phyloP scores from a whole-genome alignment of 2,797 vertebrate genomes.

The Molossus alvarezi region DNA sequence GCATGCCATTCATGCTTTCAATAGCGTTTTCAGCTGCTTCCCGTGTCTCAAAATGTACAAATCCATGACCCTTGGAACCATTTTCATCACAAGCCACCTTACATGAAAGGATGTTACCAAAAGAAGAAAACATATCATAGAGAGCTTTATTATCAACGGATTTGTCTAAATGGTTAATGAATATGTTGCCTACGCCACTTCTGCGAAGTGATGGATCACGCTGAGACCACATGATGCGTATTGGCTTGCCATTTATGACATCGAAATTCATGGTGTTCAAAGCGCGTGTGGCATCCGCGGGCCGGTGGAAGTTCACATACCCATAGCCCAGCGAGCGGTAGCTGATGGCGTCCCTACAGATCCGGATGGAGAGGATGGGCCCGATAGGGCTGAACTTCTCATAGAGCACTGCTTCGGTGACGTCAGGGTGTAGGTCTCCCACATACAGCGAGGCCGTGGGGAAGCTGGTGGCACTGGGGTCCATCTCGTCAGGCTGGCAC shows the following conservation, averaged over 20 bases:
- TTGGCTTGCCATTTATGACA: slow-evolving; percentile 98
- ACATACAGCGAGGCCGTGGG: slow-evolving; percentile 96
- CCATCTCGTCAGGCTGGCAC: slow-evolving; percentile 92
- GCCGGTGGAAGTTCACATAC: slow-evolving; percentile 97
- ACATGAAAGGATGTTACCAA: slow-evolving; percentile 99
- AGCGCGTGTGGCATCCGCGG: slow-evolving; percentile 96
- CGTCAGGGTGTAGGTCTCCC: slow-evolving; percentile 95
- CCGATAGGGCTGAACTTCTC: slow-evolving; percentile 96
- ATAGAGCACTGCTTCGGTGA: slow-evolving; percentile 97
- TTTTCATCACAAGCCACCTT: slow-evolving; percentile 99
- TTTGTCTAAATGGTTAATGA: slow-evolving; percentile 99
- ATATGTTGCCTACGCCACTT: slow-evolving; percentile 99
- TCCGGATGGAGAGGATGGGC: slow-evolving; percentile 95
- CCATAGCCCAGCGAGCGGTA: slow-evolving; percentile 95
- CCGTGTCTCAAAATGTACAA: slow-evolving; percentile 99
- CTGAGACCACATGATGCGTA: slow-evolving; percentile 99
- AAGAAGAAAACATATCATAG: slow-evolving; percentile 99
- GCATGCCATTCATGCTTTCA: slow-evolving; percentile 99
- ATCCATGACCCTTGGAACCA: slow-evolving; percentile 99
- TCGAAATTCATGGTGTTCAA: slow-evolving; percentile 99
- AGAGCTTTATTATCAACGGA: slow-evolving; percentile 99
- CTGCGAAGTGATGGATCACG: slow-evolving; percentile 98
- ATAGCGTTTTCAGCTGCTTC: slow-evolving; percentile 99
- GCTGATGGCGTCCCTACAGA: slow-evolving; percentile 96
- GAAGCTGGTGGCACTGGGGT: slow-evolving; percentile 96